These are phyloP conservation scores for Sabatieria punctata DNA, from an alignment of 2,888 invertebrate genomes.

Conservation along the genomic window DNA sequence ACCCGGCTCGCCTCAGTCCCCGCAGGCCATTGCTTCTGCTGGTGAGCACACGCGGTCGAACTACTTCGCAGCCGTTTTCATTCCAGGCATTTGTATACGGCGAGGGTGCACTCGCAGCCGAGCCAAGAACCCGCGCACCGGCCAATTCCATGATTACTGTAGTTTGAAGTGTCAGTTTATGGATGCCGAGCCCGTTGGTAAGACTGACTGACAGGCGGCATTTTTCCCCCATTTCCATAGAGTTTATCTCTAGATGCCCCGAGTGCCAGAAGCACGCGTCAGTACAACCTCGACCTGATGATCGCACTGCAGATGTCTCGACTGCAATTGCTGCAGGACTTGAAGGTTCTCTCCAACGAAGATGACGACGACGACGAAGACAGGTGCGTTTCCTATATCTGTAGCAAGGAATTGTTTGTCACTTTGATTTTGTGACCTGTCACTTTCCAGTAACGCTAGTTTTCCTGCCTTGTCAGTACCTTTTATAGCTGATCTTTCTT, in stretches of 20 bases:
- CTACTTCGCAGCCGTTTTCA: background rate
- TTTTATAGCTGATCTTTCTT: no score
- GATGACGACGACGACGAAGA: background rate
- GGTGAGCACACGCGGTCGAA: background rate
- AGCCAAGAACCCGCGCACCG: conserved; percentile 40
- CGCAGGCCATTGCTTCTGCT: no score
- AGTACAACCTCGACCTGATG: conserved; percentile 47
- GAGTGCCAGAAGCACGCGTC: no score
- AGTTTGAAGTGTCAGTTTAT: conserved; percentile 34
- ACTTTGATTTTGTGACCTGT: no score
- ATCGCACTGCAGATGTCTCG: conserved; percentile 51
- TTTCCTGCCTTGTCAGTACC: no score
- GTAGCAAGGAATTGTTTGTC: no score
- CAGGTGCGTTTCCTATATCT: no score
- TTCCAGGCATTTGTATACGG: conserved; percentile 31
- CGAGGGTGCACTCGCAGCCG: conserved; percentile 35
- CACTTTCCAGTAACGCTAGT: no score
- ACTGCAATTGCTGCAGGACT: conserved; percentile 48
- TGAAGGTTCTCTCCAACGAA: conserved; percentile 16
- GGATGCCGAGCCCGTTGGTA: background rate
- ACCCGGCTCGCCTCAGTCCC: background rate
- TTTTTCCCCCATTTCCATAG: background rate
- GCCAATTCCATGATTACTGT: conserved; percentile 42
- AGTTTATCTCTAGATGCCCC: background rate
- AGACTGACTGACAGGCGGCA: background rate